Evolutionary conservation across 2,113 vertebrate genomes (phyloP), one percentile per base, ranked within the genome.

Genomic region (Xyrauchen texanus): DNA sequence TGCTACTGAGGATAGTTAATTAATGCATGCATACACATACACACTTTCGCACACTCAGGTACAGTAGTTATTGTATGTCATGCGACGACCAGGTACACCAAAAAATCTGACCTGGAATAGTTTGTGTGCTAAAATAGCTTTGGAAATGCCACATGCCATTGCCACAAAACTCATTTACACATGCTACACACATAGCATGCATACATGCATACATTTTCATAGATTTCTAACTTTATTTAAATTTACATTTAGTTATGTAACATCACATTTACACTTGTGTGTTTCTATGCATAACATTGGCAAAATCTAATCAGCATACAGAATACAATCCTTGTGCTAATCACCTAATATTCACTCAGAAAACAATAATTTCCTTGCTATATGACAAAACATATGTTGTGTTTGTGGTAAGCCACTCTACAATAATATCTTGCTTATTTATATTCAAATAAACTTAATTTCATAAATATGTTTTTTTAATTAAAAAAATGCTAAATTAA

Each of bases 1-100:
- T 16, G 79, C 65, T 64, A 83, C 68, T 76, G 76, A 83, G 71
- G 58, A 61, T 45, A 15, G 76, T 68, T 76, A 53, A 47, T 52
- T 63, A 71, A 70, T 49, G 58, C 68, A 82, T 66, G 44, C 67
- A 55, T 15, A 45, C 45, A 21, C 21, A 45, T 64, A 65, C 80
- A 71, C 55, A 68, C 76, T 49, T 45, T 61, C 42, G 51, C 64
- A 81, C 64, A 76, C 15, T 68, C 57, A 46, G 13, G 62, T 45
- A 57, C 58, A 63, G 61, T 34, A 21, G 61, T 44, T 74, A n/a
- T 60, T 46, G 60, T 61, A 77, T 45, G 63, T 63, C 46, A 75
- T 12, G 58, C 21, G 21, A 34, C 21, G 21, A 34, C 11, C 10
- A 75, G 47, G 72, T 51, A 62, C 34, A 51, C 58, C 46, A 6